These are phyloP conservation scores for Drosophila yakuba DNA, from an alignment of 1,140 invertebrate species.

Conservation along the genomic window DNA sequence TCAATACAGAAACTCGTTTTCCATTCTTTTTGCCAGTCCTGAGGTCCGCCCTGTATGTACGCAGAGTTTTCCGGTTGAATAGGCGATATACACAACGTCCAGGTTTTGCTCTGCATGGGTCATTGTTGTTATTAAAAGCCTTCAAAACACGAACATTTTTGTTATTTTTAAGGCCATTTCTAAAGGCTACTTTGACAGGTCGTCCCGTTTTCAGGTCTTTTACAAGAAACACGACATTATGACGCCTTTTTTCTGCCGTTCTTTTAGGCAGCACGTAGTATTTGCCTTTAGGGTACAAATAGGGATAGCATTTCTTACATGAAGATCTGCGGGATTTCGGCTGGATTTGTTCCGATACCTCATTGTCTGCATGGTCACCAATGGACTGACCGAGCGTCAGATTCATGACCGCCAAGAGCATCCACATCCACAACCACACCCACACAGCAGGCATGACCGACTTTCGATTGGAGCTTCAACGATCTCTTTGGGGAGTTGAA, in stretches of 20 bases:
- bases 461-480: constrained; percentile 29
- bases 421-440: constrained; percentile 61
- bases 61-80: constrained; percentile 2
- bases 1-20: background rate
- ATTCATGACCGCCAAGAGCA: constrained; percentile 36
- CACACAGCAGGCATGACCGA: constrained; percentile 37
- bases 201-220: constrained; percentile 5
- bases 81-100: constrained; percentile 22
- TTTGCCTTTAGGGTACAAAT: background rate
- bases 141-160: constrained; percentile 12
- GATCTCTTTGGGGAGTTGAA: constrained; percentile 28
- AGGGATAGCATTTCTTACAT: background rate
- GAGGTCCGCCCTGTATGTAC: constrained; percentile 22
- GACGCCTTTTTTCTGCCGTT: background rate
- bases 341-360: background rate
- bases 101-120: background rate
- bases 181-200: constrained; percentile 24
- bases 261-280: constrained; percentile 1
- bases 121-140: background rate
- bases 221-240: constrained; percentile 19
- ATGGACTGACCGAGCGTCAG: constrained; percentile 7
- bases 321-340: background rate
- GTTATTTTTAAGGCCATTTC: constrained; percentile 7
- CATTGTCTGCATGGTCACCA: background rate
- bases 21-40: background rate